Percentiles rank a stretch among this genome's conserved stretches.
phyloP scores from a whole-genome alignment of 2,797 vertebrate species.

The Crenichthys baileyi region DNA sequence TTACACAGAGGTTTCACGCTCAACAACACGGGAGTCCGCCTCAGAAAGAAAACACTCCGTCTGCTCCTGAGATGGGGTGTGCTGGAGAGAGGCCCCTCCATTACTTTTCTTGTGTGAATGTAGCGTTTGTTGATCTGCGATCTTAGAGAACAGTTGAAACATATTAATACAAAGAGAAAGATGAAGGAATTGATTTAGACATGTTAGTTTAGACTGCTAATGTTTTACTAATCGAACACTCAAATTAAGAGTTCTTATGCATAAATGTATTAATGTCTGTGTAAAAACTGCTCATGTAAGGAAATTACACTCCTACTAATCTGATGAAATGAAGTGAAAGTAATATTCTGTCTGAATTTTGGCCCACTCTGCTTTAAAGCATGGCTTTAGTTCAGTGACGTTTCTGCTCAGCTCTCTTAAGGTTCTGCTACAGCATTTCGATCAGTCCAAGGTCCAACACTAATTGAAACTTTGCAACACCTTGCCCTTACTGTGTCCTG shows the following conservation, averaged over 20 bases:
- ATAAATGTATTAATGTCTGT: no score
- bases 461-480: no score
- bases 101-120: conserved; percentile 62
- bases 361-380: no score
- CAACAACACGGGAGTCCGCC: conserved; percentile 22
- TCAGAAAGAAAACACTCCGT: conserved; percentile 44
- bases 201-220: background rate
- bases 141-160: conserved; percentile 36
- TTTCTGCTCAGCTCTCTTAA: no score
- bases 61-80: conserved; percentile 41
- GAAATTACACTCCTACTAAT: background rate
- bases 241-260: background rate
- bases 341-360: no score
- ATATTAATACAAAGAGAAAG: background rate
- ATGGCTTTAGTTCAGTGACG: no score
- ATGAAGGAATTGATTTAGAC: background rate
- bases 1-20: conserved; percentile 76
- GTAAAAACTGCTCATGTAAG: no score
- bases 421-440: background rate
- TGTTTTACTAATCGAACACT: background rate
- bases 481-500: no score
- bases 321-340: no score
- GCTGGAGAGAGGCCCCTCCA: conserved; percentile 31
- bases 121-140: conserved; percentile 17
- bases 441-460: background rate